These are phyloP conservation scores for Enteromius fasciolatus DNA, from an alignment of 2,797 vertebrate species.

Conservation along the genomic window DNA sequence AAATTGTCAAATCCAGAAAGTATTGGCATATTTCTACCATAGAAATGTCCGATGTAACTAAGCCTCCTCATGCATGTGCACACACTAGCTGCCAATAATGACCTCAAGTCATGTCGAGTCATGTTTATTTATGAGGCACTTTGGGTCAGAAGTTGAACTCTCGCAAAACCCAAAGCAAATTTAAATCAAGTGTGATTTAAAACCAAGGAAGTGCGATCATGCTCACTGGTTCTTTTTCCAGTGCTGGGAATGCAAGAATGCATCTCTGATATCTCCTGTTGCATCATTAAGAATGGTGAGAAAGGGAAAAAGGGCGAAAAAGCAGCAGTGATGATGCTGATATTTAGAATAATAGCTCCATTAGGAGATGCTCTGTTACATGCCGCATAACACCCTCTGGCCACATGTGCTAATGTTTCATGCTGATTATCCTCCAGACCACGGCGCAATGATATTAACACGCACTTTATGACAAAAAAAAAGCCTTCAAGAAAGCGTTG, in stretches of 20 bases:
- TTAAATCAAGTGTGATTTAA: slow-evolving; percentile 25
- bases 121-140: slow-evolving; percentile 37
- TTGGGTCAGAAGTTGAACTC: slow-evolving; percentile 35
- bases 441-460: background rate
- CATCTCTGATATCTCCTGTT: slow-evolving; percentile 28
- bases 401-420: slow-evolving; percentile 39
- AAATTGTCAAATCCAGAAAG: slow-evolving; percentile 5
- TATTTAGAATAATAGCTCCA: slow-evolving; percentile 41
- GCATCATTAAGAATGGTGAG: slow-evolving; percentile 24
- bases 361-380: slow-evolving; percentile 33
- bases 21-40: slow-evolving; percentile 4
- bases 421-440: slow-evolving; percentile 23
- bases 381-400: slow-evolving; percentile 40
- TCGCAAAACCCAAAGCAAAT: slow-evolving; percentile 17
- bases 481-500: slow-evolving; percentile 10
- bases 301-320: background rate
- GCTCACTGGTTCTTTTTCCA: background rate
- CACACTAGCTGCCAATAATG: slow-evolving; percentile 16
- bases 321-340: slow-evolving; percentile 27
- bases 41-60: slow-evolving; percentile 3
- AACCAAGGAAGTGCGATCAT: slow-evolving; percentile 3
- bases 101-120: slow-evolving; percentile 22
- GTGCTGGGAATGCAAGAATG: background rate
- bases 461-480: slow-evolving; percentile 10
- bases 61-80: slow-evolving; percentile 11